These are phyloP conservation scores for Xestia c-nigrum DNA, from an alignment of 2,888 invertebrate genomes.

Conservation along the genomic window DNA sequence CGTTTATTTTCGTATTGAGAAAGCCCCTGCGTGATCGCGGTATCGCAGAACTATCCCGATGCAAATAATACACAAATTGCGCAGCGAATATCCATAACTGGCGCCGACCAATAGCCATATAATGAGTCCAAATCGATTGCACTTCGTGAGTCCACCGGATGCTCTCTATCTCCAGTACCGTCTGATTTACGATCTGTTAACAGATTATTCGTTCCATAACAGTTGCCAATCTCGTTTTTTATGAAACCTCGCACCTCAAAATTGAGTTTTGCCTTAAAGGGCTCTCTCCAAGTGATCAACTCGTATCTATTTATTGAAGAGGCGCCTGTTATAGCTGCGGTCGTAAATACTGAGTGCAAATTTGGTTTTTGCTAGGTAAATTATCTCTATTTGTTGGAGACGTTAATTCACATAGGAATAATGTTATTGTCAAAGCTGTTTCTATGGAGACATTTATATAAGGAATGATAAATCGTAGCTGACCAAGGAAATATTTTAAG, in stretches of 20 bases:
- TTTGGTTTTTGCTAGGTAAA: slow-evolving; percentile 37
- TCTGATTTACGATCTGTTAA: slow-evolving; percentile 82
- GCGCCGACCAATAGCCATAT: slow-evolving; percentile 82
- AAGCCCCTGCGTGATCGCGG: slow-evolving; percentile 82
- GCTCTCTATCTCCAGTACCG: slow-evolving; percentile 58
- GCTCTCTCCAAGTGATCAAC: slow-evolving; percentile 54
- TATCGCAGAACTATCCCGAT: slow-evolving; percentile 79
- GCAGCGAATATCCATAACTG: slow-evolving; percentile 81
- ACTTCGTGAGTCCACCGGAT: slow-evolving; percentile 71
- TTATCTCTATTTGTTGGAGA: slow-evolving; percentile 11
- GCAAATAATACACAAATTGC: slow-evolving; percentile 87
- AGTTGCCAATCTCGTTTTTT: slow-evolving; percentile 60
- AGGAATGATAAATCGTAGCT: slow-evolving; percentile 35
- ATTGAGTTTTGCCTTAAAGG: slow-evolving; percentile 68
- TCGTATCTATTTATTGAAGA: slow-evolving; percentile 64
- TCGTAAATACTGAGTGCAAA: slow-evolving; percentile 50
- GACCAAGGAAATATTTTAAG: slow-evolving; percentile 24
- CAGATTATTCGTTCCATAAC: slow-evolving; percentile 65
- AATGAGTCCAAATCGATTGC: slow-evolving; percentile 84
- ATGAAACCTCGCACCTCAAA: slow-evolving; percentile 60
- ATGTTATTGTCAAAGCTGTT: slow-evolving; percentile 19
- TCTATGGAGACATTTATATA: slow-evolving; percentile 17
- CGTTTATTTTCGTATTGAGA: slow-evolving; percentile 83
- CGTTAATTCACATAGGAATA: slow-evolving; percentile 15
- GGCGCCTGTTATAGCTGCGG: slow-evolving; percentile 33